phyloP scores from a whole-genome alignment of 2,113 vertebrate species.

The Stegostoma tigrinum region DNA sequence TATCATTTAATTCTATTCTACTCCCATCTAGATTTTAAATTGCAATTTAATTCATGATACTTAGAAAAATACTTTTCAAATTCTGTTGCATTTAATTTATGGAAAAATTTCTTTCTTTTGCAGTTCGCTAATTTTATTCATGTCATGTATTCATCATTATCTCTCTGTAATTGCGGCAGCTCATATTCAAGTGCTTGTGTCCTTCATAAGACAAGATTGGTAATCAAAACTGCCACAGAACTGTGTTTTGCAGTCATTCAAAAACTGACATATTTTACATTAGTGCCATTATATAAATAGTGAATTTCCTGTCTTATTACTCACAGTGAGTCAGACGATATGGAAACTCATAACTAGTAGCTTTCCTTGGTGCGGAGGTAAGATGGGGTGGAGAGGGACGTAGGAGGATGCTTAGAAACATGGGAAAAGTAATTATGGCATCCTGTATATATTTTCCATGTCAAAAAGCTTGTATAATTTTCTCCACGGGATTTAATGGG shows the following conservation, averaged over 20 bases:
- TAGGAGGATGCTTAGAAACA: neutral
- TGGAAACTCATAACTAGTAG: neutral
- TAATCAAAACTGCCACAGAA: neutral
- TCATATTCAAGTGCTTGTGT: neutral
- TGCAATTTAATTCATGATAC: neutral
- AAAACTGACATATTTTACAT: neutral
- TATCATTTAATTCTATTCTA: neutral
- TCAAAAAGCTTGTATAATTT: neutral
- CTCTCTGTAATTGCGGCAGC: neutral
- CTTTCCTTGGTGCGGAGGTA: neutral
- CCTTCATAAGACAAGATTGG: neutral
- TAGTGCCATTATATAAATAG: neutral
- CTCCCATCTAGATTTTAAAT: neutral
- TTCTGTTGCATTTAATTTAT: neutral
- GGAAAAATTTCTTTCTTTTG: neutral
- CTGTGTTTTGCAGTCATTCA: neutral
- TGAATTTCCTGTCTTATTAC: constrained; percentile 13
- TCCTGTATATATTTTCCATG: neutral
- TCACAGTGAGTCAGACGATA: neutral
- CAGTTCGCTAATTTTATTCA: neutral
- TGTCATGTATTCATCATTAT: neutral
- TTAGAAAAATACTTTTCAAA: neutral
- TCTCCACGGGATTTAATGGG: neutral
- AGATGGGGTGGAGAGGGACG: neutral
- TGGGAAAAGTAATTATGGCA: neutral